Conservation (phyloP, 2,888 invertebrate genomes). For the Phoronis australis region DNA sequence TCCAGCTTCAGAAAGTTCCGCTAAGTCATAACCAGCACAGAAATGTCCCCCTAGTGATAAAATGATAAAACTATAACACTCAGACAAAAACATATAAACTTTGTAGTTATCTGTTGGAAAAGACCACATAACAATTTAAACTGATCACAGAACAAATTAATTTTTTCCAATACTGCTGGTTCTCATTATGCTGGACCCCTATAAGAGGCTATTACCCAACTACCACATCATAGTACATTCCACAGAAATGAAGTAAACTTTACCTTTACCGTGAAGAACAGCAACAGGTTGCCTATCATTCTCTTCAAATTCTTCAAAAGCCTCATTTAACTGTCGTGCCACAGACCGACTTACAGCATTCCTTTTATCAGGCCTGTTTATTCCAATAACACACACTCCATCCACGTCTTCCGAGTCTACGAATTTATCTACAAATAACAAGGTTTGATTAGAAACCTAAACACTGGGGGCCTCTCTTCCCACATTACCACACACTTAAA, state of each 20-base stretch:
- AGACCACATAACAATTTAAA: background rate
- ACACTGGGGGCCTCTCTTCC: too few species aligned
- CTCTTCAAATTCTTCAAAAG: slow-evolving; percentile 73
- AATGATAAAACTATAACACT: too few species aligned
- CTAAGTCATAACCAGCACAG: slow-evolving; percentile 85
- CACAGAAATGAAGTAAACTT: background rate
- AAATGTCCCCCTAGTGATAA: slow-evolving; percentile 87
- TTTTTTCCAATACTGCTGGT: background rate
- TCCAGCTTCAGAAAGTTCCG: slow-evolving; percentile 59
- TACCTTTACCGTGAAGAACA: slow-evolving; percentile 72
- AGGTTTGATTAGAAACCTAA: too few species aligned
- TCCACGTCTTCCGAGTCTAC: slow-evolving; percentile 28
- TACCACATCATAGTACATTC: too few species aligned
- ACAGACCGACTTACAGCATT: slow-evolving; percentile 76
- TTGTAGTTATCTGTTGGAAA: too few species aligned
- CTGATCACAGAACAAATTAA: background rate
- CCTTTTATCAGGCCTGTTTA: slow-evolving; percentile 76
- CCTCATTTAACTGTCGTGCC: slow-evolving; percentile 64
- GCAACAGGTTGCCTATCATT: slow-evolving; percentile 67
- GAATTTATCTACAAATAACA: too few species aligned
- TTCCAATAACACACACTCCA: slow-evolving; percentile 70
- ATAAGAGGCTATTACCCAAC: too few species aligned
- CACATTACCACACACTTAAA: too few species aligned
- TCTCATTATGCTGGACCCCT: too few species aligned
- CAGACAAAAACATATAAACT: too few species aligned